These are phyloP conservation scores for Spinibarbus caldwelli DNA, from an alignment of 2,797 vertebrate species.

Conservation along the genomic window DNA sequence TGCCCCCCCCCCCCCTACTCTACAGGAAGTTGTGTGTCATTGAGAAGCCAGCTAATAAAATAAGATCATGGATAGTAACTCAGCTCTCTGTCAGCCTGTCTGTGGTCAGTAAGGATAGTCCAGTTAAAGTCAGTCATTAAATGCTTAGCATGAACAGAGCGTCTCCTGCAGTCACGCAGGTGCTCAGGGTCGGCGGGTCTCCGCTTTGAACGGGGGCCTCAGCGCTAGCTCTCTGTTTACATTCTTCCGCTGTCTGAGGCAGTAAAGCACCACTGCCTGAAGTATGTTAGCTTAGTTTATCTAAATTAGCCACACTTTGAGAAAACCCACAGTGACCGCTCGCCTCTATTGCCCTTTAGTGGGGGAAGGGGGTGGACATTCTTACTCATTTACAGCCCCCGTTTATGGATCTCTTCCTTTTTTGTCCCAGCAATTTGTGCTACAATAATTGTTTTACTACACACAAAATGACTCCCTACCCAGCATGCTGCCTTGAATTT, in stretches of 20 bases:
- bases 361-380: constrained; percentile 25
- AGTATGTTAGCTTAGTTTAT: constrained; percentile 66
- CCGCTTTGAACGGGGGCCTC: constrained; percentile 38
- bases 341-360: constrained; percentile 45
- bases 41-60: constrained; percentile 46
- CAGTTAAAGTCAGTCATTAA: constrained; percentile 56
- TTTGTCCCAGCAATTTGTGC: constrained; percentile 53
- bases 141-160: constrained; percentile 48
- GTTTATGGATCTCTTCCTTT: constrained; percentile 54
- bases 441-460: constrained; percentile 49
- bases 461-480: constrained; percentile 49
- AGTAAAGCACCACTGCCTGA: constrained; percentile 56
- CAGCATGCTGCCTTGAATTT: constrained; percentile 39
- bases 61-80: constrained; percentile 28
- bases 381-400: constrained; percentile 51
- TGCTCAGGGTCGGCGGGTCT: constrained; percentile 17
- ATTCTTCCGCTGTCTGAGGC: constrained; percentile 54
- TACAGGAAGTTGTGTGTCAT: constrained; percentile 36
- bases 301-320: constrained; percentile 61
- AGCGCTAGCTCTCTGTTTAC: constrained; percentile 61
- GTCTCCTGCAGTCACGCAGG: constrained; percentile 51
- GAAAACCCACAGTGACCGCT: constrained; percentile 37
- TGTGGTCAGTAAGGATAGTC: constrained; percentile 44
- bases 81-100: constrained; percentile 36
- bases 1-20: neutral